phyloP scores from a whole-genome alignment of 1,140 invertebrate genomes.

The Tetramorium parvispinum region DNA sequence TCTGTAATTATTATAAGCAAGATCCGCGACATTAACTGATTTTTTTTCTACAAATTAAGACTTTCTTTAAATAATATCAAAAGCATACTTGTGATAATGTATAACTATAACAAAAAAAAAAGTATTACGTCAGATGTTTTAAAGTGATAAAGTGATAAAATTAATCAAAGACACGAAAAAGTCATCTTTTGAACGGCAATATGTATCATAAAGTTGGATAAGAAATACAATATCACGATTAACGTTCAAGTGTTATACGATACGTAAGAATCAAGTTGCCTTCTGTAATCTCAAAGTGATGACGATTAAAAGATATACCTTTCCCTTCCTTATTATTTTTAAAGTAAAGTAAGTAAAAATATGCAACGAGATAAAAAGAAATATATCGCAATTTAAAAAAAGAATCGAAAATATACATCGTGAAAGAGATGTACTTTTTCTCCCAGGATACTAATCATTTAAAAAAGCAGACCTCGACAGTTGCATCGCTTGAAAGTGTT shows the following conservation, averaged over 20 bases:
- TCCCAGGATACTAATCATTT: neutral
- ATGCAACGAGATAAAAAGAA: neutral
- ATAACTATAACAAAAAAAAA: neutral
- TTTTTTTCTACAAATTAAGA: neutral
- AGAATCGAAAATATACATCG: conserved; percentile 44
- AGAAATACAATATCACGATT: conserved; percentile 20
- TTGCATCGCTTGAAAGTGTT: conserved; percentile 62
- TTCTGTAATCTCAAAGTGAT: neutral
- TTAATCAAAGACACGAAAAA: conserved; percentile 38
- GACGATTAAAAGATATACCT: neutral
- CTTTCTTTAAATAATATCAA: neutral
- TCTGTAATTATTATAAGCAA: neutral
- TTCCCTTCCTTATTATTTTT: neutral
- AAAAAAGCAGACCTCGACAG: conserved; percentile 36
- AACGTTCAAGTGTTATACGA: conserved; percentile 12
- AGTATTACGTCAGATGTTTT: neutral
- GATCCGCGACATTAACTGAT: neutral
- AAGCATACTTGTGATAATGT: neutral
- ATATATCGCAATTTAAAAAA: neutral
- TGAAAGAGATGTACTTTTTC: neutral
- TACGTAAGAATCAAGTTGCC: conserved; percentile 4
- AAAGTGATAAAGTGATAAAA: conserved; percentile 39
- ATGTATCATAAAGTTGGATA: neutral
- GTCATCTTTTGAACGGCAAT: neutral
- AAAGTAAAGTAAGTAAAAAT: conserved; percentile 18